Base-by-base conservation (phyloP, 2,113 vertebrate genomes). In the Salvator merianae region DNA sequence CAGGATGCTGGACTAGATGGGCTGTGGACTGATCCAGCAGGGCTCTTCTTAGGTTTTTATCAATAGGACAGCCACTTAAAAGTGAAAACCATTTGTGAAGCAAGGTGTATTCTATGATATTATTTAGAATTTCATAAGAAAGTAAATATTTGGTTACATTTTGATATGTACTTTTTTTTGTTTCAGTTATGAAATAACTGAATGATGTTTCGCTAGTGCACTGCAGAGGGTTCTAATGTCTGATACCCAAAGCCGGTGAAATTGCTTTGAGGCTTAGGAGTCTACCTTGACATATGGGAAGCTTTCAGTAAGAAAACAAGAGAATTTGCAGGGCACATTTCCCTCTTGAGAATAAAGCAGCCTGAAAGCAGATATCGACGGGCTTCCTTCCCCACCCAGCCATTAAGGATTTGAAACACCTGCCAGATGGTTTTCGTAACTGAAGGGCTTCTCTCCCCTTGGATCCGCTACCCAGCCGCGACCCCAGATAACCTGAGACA, bases 401-500 rank as follows among this genome's bases (percentile, higher is more conserved):
- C n/a, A 0, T 7, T 77, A 69, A 70, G 32, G 34, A 32, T 14
- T n/a, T 38, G 75, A 65, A 66, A 82, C 78, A 81, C 40, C 36
- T 82, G 28, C 30, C 2, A 72, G 73, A 74, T 16, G 0, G 0
- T 0, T 5, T 5, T 38, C n/a, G 79, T 40, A 63, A 59, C 75
- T 59, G 55, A 59, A 22, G 43, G 78, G 55, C 72, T 59, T 30
- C 43, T 26, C 20, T 43, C 32, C n/a, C 34, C 40, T 18, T 3
- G 2, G 32, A 70, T 87, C 38, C 0, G 0, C 0, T 2, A 72
- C 72, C 5, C 0, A 73, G 26, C 16, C 12, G 1, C 89, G 88
- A 90, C 93, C 83, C 80, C 73, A 62, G 91, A 84, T 90, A 90
- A 92, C 90, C 91, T 38, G n/a, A 47, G 1, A 75, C 77, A 74